These are phyloP conservation scores for Sphinx pinastri DNA, from an alignment of 2,888 invertebrate species.

Conservation along the genomic window DNA sequence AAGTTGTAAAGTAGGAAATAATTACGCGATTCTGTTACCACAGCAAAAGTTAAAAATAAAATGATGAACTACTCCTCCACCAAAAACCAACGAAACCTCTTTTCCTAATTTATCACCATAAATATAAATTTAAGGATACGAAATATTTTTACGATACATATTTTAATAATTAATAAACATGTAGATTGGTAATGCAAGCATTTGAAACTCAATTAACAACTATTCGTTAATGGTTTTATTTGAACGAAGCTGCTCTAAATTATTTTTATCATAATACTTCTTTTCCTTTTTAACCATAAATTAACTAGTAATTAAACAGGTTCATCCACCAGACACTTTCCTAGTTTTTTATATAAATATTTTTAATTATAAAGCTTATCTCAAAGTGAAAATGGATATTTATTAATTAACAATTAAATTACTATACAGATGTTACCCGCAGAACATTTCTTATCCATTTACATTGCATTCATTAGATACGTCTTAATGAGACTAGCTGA, in stretches of 20 bases:
- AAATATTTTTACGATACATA: background rate
- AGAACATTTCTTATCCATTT: background rate
- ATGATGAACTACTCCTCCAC: too few species aligned
- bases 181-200: background rate
- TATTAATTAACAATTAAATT: background rate
- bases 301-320: background rate
- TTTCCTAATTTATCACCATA: too few species aligned
- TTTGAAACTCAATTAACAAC: background rate
- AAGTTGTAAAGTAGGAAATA: too few species aligned
- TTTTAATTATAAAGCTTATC: slow-evolving; percentile 13
- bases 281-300: background rate
- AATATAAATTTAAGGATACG: background rate
- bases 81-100: too few species aligned
- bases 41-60: background rate
- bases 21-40: too few species aligned
- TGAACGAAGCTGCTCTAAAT: background rate
- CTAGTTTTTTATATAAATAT: background rate
- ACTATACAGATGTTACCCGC: background rate
- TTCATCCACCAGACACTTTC: background rate
- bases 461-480: slow-evolving; percentile 1
- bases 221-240: background rate
- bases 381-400: background rate
- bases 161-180: background rate
- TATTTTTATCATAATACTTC: background rate
- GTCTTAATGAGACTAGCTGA: background rate